Conservation (phyloP, 2,888 invertebrate genomes). For the Trissolcus brochymenae region DNA sequence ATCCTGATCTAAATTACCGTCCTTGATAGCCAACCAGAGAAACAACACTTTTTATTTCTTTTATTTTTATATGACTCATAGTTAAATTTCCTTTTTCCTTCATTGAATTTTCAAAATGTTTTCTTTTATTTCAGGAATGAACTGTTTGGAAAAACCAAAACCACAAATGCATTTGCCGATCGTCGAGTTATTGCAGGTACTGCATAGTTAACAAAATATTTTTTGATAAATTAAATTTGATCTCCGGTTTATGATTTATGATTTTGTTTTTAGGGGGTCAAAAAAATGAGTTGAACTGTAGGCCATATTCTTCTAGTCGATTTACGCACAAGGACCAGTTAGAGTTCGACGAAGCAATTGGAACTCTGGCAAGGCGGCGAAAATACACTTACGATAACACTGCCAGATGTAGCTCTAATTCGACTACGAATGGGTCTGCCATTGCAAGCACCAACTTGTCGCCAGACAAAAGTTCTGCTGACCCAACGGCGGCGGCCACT, state of each 20-base stretch:
- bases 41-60: too few species aligned
- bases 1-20: background rate
- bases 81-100: too few species aligned
- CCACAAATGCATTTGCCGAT: conserved; percentile 60
- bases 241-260: background rate
- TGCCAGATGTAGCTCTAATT: conserved; percentile 65
- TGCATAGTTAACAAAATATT: background rate
- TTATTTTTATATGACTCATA: too few species aligned
- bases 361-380: conserved; percentile 69
- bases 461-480: conserved; percentile 66
- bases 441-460: conserved; percentile 65
- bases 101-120: too few species aligned
- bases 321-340: conserved; percentile 66
- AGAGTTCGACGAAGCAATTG: conserved; percentile 71
- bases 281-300: conserved; percentile 60
- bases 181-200: conserved; percentile 69
- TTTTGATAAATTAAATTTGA: background rate
- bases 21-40: too few species aligned
- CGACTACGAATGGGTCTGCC: conserved; percentile 69
- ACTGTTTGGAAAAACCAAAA: conserved; percentile 70
- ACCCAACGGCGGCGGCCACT: conserved; percentile 59
- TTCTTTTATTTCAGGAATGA: conserved; percentile 66
- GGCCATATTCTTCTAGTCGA: conserved; percentile 61
- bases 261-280: conserved; percentile 63
- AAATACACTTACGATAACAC: conserved; percentile 70